Conservation (phyloP, 2,797 vertebrate species). For the Parambassis ranga region DNA sequence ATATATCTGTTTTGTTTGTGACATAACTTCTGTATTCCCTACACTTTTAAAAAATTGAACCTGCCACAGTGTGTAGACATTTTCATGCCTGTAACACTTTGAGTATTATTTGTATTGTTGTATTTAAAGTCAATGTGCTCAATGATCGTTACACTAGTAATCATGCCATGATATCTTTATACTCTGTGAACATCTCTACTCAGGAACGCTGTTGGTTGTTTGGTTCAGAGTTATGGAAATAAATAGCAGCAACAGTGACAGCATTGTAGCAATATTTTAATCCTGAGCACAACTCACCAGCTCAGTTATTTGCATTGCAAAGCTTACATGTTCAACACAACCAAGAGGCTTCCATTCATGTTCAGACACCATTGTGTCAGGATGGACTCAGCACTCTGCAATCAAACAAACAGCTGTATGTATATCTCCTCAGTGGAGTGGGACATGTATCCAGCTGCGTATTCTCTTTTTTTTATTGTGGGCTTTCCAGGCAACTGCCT, state of each 20-base stretch:
- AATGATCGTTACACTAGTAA: too few species aligned
- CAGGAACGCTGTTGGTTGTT: too few species aligned
- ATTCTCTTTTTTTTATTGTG: conserved; percentile 59
- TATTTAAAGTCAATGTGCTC: neutral
- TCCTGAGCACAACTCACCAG: fast-evolving
- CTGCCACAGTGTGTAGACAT: neutral
- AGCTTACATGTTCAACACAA: neutral
- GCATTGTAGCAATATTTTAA: neutral
- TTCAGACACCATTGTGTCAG: neutral
- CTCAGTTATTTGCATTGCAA: conserved; percentile 9
- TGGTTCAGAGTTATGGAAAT: neutral
- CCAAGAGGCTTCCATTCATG: neutral
- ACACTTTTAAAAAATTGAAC: neutral
- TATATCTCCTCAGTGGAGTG: neutral
- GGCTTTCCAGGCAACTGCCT: conserved; percentile 65
- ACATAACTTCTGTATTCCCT: neutral
- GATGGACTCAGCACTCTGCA: conserved; percentile 27
- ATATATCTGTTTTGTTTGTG: neutral
- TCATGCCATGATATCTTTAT: too few species aligned
- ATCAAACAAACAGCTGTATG: neutral
- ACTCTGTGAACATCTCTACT: too few species aligned
- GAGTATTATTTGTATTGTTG: neutral
- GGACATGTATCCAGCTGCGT: conserved; percentile 31
- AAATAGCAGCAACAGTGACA: neutral
- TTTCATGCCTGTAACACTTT: neutral